Conservation (phyloP, 2,113 vertebrate species). For the Nanorana parkeri region DNA sequence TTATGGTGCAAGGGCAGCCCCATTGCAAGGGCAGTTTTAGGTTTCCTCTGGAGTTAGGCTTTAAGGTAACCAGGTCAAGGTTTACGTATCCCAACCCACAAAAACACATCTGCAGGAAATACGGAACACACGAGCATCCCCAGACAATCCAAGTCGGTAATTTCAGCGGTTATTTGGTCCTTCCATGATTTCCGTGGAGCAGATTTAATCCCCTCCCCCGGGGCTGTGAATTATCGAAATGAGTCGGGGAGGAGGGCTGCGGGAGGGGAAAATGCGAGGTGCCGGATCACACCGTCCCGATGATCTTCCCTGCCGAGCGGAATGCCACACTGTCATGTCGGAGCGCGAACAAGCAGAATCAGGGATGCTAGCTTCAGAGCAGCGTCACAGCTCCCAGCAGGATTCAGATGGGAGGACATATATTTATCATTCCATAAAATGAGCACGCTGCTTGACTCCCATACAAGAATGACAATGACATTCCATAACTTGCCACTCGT, state of each 20-base stretch:
- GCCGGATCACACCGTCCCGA: not conserved
- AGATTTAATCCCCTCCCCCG: not conserved
- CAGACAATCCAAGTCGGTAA: not conserved
- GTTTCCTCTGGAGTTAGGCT: no score
- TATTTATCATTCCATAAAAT: not conserved
- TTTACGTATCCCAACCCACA: no score
- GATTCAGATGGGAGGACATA: not conserved
- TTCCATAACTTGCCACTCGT: no score
- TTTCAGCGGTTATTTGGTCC: not conserved
- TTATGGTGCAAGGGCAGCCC: no score
- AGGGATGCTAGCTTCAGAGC: no score
- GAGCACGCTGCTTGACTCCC: not conserved
- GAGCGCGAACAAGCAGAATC: not conserved
- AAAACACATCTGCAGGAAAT: not conserved
- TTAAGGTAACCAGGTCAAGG: no score
- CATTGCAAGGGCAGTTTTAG: no score
- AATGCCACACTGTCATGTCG: not conserved
- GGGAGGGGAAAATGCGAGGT: slow-evolving; percentile 7
- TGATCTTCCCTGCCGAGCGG: not conserved
- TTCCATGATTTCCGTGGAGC: slow-evolving; percentile 15
- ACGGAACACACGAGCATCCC: not conserved
- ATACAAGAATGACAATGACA: not conserved
- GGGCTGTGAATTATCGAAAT: slow-evolving; percentile 44
- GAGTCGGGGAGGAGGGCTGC: not conserved
- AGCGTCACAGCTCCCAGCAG: not conserved